Conservation (phyloP, 1,140 invertebrate genomes). For the Bathynomus jamesi region DNA sequence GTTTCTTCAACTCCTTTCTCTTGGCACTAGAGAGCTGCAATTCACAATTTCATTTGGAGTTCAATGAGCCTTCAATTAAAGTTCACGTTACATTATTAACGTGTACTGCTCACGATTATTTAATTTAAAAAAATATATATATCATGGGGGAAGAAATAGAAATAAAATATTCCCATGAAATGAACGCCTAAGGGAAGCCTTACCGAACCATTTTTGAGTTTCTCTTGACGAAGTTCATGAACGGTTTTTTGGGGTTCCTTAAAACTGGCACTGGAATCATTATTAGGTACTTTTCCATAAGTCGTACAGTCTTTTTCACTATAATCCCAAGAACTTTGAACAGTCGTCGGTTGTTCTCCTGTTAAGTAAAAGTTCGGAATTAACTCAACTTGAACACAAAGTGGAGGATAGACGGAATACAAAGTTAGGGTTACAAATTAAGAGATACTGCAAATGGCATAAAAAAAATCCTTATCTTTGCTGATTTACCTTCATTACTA, state of each 20-base stretch:
- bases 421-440: too few species aligned
- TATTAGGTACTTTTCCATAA: not conserved
- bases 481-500: too few species aligned
- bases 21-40: conserved; percentile 23
- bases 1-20: conserved; percentile 26
- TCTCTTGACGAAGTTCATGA: not conserved
- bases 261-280: not conserved
- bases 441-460: too few species aligned
- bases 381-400: not conserved
- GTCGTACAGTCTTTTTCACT: not conserved
- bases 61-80: too few species aligned
- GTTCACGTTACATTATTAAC: too few species aligned
- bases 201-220: not conserved
- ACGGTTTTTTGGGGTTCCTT: not conserved
- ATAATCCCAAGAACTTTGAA: not conserved
- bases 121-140: too few species aligned
- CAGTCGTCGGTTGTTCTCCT: not conserved
- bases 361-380: not conserved
- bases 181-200: too few species aligned
- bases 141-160: too few species aligned
- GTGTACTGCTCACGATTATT: too few species aligned
- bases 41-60: not conserved
- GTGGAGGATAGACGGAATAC: too few species aligned
- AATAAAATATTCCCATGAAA: too few species aligned
- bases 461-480: too few species aligned